A percentile compares a stretch with the other conserved stretches of the same genome.
These are phyloP conservation scores for Hippocampus comes DNA, from an alignment of 2,113 vertebrate genomes.

Conservation along the genomic window DNA sequence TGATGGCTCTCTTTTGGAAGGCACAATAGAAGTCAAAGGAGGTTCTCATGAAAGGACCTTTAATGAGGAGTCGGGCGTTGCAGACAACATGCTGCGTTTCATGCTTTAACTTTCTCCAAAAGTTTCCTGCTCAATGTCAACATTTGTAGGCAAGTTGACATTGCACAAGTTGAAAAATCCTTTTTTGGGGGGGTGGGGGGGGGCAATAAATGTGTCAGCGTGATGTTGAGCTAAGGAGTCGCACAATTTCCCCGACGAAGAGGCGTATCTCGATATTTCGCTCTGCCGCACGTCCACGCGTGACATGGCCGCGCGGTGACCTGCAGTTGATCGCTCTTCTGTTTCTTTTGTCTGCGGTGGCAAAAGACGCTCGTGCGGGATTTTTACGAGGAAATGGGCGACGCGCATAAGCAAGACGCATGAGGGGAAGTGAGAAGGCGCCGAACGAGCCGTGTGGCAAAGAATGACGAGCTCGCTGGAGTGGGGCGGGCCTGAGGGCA, in stretches of 20 bases:
- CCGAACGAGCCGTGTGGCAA: conserved; percentile 33
- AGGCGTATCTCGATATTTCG: background rate
- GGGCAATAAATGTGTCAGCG: background rate
- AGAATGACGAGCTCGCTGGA: conserved; percentile 23
- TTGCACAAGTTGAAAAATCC: conserved; percentile 16
- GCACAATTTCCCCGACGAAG: background rate
- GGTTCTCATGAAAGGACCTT: conserved; percentile 32
- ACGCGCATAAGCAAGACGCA: conserved; percentile 9
- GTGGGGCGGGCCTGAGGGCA: conserved; percentile 36
- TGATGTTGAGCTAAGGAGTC: background rate
- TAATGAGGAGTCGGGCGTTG: conserved; percentile 38
- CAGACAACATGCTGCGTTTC: conserved; percentile 31
- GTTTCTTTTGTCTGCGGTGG: too few relatives aligned
- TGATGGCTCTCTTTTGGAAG: conserved; percentile 23
- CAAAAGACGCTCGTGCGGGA: background rate
- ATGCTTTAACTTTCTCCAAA: conserved; percentile 37
- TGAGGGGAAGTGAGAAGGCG: background rate
- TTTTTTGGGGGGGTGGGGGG: background rate
- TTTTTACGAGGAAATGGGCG: conserved; percentile 14
- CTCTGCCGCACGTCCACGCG: too few relatives aligned
- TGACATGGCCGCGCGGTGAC: too few relatives aligned
- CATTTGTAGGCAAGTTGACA: conserved; percentile 20
- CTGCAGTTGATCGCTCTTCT: too few relatives aligned
- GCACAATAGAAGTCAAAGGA: conserved; percentile 33
- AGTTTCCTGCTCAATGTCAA: conserved; percentile 10